These are phyloP conservation scores for Drosophila monieri DNA, from an alignment of 2,888 invertebrate genomes.

Conservation along the genomic window DNA sequence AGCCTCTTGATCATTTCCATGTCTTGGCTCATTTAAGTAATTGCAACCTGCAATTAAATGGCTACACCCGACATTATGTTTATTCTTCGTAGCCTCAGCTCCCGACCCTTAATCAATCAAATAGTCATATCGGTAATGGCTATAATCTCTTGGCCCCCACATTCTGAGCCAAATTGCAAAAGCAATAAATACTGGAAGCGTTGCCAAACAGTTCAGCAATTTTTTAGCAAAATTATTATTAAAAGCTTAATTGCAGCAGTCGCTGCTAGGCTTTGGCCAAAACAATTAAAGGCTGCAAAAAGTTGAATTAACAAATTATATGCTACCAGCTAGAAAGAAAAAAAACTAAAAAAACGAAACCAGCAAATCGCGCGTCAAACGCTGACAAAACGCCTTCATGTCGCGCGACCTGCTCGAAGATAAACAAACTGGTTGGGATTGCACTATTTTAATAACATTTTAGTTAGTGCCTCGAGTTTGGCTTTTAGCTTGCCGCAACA, in stretches of 20 bases:
- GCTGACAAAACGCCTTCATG: conserved; percentile 43
- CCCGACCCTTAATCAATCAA: conserved; percentile 43
- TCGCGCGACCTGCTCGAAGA: conserved; percentile 33
- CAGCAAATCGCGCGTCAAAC: conserved; percentile 14
- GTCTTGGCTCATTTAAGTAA: conserved; percentile 18
- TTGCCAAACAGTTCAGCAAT: conserved; percentile 67
- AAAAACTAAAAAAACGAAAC: conserved; percentile 23
- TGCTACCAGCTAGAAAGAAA: conserved; percentile 26
- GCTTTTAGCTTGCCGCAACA: conserved; percentile 18
- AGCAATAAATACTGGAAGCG: conserved; percentile 39
- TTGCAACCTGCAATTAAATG: conserved; percentile 19
- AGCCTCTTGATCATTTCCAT: conserved; percentile 14
- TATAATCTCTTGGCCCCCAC: conserved; percentile 43
- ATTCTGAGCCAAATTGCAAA: conserved; percentile 71
- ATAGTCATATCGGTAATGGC: conserved; percentile 35
- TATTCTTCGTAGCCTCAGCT: conserved; percentile 6
- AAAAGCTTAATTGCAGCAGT: conserved; percentile 66
- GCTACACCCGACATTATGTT: conserved; percentile 11
- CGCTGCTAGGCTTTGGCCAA: conserved; percentile 58
- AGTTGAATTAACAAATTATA: conserved; percentile 66
- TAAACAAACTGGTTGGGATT: conserved; percentile 63
- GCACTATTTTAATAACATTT: conserved; percentile 51
- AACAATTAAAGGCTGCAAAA: conserved; percentile 67
- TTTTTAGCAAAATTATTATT: conserved; percentile 71
- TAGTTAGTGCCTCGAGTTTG: conserved; percentile 13